A percentile compares a stretch with the other conserved stretches of the same genome.
phyloP scores from a whole-genome alignment of 2,888 invertebrate genomes.

The Nomada lathburiana region DNA sequence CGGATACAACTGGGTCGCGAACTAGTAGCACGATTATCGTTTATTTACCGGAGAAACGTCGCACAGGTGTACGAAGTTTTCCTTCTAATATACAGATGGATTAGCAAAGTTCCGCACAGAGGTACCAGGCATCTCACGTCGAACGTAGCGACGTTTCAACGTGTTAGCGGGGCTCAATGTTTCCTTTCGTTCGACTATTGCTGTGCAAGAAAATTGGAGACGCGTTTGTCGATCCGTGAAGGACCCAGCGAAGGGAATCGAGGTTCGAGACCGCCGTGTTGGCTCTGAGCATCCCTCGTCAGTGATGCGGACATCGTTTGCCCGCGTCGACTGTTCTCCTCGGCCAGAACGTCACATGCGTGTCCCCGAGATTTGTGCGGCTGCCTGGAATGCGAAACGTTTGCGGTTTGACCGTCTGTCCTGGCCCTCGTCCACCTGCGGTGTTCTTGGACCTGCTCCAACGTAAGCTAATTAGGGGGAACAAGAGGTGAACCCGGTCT shows the following conservation, averaged over 20 bases:
- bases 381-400: conserved; percentile 76
- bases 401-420: conserved; percentile 71
- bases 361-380: conserved; percentile 78
- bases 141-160: background rate
- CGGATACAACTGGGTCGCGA: background rate
- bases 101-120: background rate
- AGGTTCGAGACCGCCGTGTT: conserved; percentile 57
- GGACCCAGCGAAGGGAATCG: conserved; percentile 52
- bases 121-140: background rate
- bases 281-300: conserved; percentile 59
- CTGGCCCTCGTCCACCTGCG: conserved; percentile 43
- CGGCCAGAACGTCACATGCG: conserved; percentile 66
- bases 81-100: background rate
- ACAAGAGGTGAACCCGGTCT: conserved; percentile 35
- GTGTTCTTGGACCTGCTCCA: conserved; percentile 63
- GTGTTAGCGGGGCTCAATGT: background rate
- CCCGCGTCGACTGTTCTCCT: conserved; percentile 55
- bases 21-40: background rate
- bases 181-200: conserved; percentile 13
- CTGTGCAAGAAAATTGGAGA: conserved; percentile 50
- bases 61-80: background rate
- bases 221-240: conserved; percentile 69
- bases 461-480: conserved; percentile 65
- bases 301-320: conserved; percentile 55
- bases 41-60: background rate